Conservation (phyloP, 1,140 invertebrate genomes). For the Drosophila pseudoananassae region DNA sequence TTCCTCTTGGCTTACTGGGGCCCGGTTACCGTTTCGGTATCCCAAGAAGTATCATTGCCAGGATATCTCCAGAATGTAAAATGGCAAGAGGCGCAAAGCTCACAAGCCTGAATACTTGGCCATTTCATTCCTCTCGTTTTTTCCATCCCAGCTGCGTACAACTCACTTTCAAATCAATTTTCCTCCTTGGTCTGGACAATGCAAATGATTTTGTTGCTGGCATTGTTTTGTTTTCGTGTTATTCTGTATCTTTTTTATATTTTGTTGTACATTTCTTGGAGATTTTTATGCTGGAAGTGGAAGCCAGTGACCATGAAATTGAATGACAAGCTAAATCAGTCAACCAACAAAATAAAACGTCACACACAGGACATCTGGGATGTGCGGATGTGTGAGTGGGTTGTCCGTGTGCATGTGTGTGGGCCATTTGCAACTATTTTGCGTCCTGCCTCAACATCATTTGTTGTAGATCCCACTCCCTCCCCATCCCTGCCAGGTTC, state of each 20-base stretch:
- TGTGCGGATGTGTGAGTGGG: slow-evolving; percentile 3
- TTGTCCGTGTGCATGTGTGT: slow-evolving; percentile 28
- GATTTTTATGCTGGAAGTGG: slow-evolving; percentile 44
- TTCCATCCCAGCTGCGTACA: slow-evolving; percentile 49
- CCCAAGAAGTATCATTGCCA: slow-evolving; percentile 12
- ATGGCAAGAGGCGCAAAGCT: background rate
- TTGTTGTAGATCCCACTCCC: slow-evolving; percentile 24
- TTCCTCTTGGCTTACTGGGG: background rate
- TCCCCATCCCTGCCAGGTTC: background rate
- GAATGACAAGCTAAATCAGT: slow-evolving; percentile 79
- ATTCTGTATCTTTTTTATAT: background rate
- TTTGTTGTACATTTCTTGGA: slow-evolving; percentile 35
- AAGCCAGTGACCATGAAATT: slow-evolving; percentile 77
- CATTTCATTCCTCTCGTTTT: background rate
- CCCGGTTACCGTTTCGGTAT: background rate
- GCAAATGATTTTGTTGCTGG: slow-evolving; percentile 44
- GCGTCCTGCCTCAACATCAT: slow-evolving; percentile 72
- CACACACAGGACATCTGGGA: slow-evolving; percentile 43
- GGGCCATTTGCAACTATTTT: slow-evolving; percentile 62
- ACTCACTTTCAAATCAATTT: slow-evolving; percentile 65
- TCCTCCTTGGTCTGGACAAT: slow-evolving; percentile 51
- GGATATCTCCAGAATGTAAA: background rate
- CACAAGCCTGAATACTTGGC: background rate
- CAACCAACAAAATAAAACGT: slow-evolving; percentile 75
- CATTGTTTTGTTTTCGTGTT: slow-evolving; percentile 15